Evolutionary conservation across 2,888 invertebrate species (phyloP), one percentile per base, ranked within the genome.

Genomic region (Lydus trimaculatus): DNA sequence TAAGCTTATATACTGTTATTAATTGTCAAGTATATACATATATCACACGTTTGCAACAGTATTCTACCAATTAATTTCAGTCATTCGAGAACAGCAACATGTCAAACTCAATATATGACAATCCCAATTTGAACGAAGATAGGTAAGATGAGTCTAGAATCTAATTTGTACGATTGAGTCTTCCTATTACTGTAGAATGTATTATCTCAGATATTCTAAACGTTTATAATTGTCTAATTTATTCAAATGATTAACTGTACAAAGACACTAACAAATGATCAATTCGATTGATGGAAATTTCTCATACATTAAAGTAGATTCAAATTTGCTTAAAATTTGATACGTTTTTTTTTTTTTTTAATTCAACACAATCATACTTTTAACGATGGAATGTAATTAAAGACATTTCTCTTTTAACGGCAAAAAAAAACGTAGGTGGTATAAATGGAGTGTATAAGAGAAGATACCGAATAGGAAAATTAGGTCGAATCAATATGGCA

Each of bases 81-180:
- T 73, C 71, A 65, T 71, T 63, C 56, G 65, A 69, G 72, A 72
- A 73, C 65, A 75, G 70, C 62, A 67, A 65, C 15, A 64, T 70
- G 72, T 72, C 75, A 75, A 73, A 72, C 64, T 72, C 65, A 70
- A 75, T 67, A 71, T 71, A 73, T 75, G 71, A 71, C 72, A 75
- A 71, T 58, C 66, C 64, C 20, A 61, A 25, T 15, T 61, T 61
- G 20, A 17, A 48, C 48, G 20, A 11, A 48, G 48, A 48, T 48
- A 20, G 13, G 23, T 20, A 52, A 52, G 20, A 9, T 52, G 20
- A 3, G 23, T 11, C 20, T 23, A 31, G 28, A 60, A 60, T 33
- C 28, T 25, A 60, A 60, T 33, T 60, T 33, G n/a, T 7, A 60
- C 20, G 8, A 60, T 33, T 60, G 31, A 33, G 33, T 17, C 2